Evolutionary conservation across 1,140 invertebrate genomes (phyloP).

Genomic region (Antheraea pernyi): DNA sequence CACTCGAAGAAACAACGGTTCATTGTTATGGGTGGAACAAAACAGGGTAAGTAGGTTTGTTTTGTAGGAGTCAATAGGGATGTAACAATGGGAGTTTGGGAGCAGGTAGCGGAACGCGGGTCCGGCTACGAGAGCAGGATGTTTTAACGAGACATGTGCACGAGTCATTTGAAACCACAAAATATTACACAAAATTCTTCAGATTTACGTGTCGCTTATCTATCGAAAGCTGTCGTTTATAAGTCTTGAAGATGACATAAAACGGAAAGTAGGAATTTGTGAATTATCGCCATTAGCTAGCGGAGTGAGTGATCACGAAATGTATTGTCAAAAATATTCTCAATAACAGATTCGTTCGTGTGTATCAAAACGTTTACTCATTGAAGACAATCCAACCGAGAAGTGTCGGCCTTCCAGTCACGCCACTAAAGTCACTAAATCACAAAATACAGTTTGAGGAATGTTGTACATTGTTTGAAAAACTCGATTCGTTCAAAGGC

Average conservation of each 20-base stretch:
- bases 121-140: constrained; percentile 31
- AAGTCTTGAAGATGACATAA: background rate
- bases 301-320: constrained; percentile 14
- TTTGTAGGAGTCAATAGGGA: constrained; percentile 44
- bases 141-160: constrained; percentile 44
- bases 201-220: background rate
- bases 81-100: constrained; percentile 49
- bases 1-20: constrained; percentile 46
- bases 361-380: constrained; percentile 46
- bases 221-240: background rate
- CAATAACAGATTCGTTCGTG: constrained; percentile 34
- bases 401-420: constrained; percentile 34
- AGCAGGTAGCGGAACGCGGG: constrained; percentile 70
- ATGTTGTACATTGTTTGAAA: constrained; percentile 24
- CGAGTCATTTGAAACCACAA: constrained; percentile 54
- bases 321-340: constrained; percentile 23
- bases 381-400: constrained; percentile 40
- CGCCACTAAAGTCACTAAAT: constrained; percentile 20
- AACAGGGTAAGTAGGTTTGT: constrained; percentile 58
- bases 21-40: constrained; percentile 59
- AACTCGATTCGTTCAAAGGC: constrained; percentile 6
- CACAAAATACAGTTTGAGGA: constrained; percentile 22
- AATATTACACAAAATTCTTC: constrained; percentile 50
- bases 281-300: background rate
- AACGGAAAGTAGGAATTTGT: constrained; percentile 1